Conservation (phyloP, 2,113 vertebrate genomes). For the Onychostoma macrolepis region DNA sequence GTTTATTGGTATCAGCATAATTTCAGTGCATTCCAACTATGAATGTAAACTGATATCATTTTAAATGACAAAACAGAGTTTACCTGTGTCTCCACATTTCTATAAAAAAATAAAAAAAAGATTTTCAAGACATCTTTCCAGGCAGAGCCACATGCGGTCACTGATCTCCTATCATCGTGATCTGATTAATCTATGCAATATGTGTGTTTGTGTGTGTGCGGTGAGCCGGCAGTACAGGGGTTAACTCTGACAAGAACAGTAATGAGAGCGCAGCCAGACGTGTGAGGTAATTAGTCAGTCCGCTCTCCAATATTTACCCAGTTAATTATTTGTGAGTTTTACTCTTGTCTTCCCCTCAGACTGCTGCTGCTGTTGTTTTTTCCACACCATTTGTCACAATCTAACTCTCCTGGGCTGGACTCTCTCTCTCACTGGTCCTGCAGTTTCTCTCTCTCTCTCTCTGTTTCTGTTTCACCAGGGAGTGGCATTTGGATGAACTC, state of each 20-base stretch:
- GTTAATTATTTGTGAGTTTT: slow-evolving; percentile 84
- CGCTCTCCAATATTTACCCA: slow-evolving; percentile 82
- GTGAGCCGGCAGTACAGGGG: slow-evolving; percentile 61
- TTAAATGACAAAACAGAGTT: not conserved
- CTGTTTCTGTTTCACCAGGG: slow-evolving; percentile 53
- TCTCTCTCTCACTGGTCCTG: not conserved
- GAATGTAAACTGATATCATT: not conserved
- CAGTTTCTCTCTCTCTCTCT: slow-evolving; percentile 44
- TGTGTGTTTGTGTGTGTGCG: slow-evolving; percentile 20
- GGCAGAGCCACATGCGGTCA: not conserved
- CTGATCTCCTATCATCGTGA: not conserved
- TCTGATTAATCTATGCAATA: slow-evolving; percentile 9
- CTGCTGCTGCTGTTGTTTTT: slow-evolving; percentile 77
- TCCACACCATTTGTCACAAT: slow-evolving; percentile 79
- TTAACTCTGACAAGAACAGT: slow-evolving; percentile 74
- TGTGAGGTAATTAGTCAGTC: slow-evolving; percentile 80
- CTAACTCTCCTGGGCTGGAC: slow-evolving; percentile 68
- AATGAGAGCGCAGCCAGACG: slow-evolving; percentile 79
- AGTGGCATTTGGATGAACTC: slow-evolving; percentile 72
- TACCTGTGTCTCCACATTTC: not conserved
- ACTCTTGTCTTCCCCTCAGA: slow-evolving; percentile 79
- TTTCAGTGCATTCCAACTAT: not conserved
- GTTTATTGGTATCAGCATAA: not conserved
- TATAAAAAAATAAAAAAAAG: not conserved
- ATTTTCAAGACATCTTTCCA: not conserved